These are phyloP conservation scores for Helleia helle DNA, from an alignment of 2,888 invertebrate species.

Conservation along the genomic window DNA sequence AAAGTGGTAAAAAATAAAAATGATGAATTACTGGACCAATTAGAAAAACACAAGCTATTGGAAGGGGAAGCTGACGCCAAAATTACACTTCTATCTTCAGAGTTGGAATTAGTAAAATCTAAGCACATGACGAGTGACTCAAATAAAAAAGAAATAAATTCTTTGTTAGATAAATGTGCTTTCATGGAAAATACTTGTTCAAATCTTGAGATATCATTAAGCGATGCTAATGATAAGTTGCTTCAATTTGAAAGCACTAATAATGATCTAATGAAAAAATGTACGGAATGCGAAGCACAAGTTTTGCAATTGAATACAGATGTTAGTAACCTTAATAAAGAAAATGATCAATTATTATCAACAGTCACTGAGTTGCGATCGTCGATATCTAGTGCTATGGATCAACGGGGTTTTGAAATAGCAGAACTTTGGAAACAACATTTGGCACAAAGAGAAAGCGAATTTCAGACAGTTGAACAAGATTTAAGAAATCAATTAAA, in stretches of 20 bases:
- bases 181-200: constrained; percentile 38
- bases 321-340: constrained; percentile 47
- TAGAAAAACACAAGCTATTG: constrained; percentile 26
- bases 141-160: constrained; percentile 21
- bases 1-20: constrained; percentile 25
- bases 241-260: constrained; percentile 37
- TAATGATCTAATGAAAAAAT: constrained; percentile 27
- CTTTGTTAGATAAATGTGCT: constrained; percentile 30
- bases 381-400: constrained; percentile 69
- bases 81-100: constrained; percentile 27
- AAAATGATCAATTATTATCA: constrained; percentile 59
- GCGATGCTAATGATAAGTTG: constrained; percentile 53
- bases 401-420: constrained; percentile 79
- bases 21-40: constrained; percentile 29
- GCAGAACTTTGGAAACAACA: constrained; percentile 82
- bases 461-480: constrained; percentile 70
- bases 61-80: constrained; percentile 30
- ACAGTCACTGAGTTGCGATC: constrained; percentile 60
- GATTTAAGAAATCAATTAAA: constrained; percentile 66
- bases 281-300: constrained; percentile 31
- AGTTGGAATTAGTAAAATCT: constrained; percentile 29
- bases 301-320: constrained; percentile 43
- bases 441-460: constrained; percentile 76
- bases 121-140: constrained; percentile 10
- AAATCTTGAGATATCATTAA: constrained; percentile 35